Evolutionary conservation across 2,113 vertebrate genomes (phyloP), one percentile per base, ranked within the genome.

Genomic region (Glaucidium brasilianum): DNA sequence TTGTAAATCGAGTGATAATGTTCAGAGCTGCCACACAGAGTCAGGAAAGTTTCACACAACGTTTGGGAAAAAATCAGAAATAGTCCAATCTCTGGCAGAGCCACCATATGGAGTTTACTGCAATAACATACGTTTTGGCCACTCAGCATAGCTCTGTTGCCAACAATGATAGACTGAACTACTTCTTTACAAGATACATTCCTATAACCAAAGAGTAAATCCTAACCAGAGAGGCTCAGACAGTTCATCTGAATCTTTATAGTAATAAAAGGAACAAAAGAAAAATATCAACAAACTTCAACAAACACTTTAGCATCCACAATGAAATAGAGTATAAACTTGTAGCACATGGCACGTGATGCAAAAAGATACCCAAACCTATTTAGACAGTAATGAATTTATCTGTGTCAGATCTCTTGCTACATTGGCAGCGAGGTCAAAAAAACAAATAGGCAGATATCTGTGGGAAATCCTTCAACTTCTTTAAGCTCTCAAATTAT

Each of bases 61-160:
- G n/a, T 77, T 90, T 90, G 74, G 49, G 86, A 76, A 90, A 92
- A 92, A 94, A 45, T 47, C 79, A 67, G 88, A 94, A 62, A 21
- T 35, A 76, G 77, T 76, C 94, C 89, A 72, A 82, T 58, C 79
- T 85, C 95, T 96, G 89, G 80, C 86, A 97, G 91, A 94, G 94
- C 55, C 84, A 89, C 95, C 96, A 97, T 92, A 96, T 91, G 95
- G 94, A 94, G 94, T 85, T 94, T 95, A 89, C 80, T 84, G 92
- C 84, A 92, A 62, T 35, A 92, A 88, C 94, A 94, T 94, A 97
- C 81, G 82, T 92, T 96, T 27, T 97, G 92, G 96, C 91, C 92
- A 95, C 69, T 91, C 81, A 30, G 43, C 73, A 50, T 5, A 89
- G 71, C 80, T 91, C 84, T 76, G 91, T 77, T 95, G 96, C 96